Base-by-base conservation (phyloP, 1,140 invertebrate species). In the Zaprionus inermis region DNA sequence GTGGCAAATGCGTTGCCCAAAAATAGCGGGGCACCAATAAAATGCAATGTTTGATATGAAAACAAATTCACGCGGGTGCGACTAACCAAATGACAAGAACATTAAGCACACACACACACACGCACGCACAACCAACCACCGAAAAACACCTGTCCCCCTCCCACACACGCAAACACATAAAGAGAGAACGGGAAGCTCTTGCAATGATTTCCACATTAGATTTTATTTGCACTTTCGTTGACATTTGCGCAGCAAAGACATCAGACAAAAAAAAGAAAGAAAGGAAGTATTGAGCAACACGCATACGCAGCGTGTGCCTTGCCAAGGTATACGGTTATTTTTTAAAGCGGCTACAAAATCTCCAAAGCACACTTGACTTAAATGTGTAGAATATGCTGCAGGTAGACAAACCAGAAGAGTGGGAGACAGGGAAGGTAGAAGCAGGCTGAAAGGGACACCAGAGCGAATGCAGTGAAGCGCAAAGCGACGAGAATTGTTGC, bases 171-270 rank as follows among this genome's bases (percentile, higher is more conserved):
- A n/a, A n/a, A 11, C 18, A 20, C 44, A 20, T 3, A 49, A 11
- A 11, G 9, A 22, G 10, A 22, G 16, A 49, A 57, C 73, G 57
- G 67, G 64, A 32, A 71, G 51, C 72, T 88, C 79, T 83, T 83
- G 83, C 83, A 86, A 86, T 86, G 84, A 88, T 88, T 88, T 88
- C 76, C 61, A 78, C 79, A 88, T 88, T 88, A 83, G 83, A 88
- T 88, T 88, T 88, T 88, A 88, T 88, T 88, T 89, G 83, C 79
- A 88, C 83, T 89, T 89, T 86, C 76, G 76, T 88, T 88, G 83
- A 88, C 79, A 88, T 82, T 88, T 88, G 79, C 79, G 72, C 83
- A 82, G 72, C 38, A 28, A 28, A 28, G 24, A 28, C 24, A 28
- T 5, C 24, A 28, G 6, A 9, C 30, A 63, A 79, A 79, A 60